Evolutionary conservation across 2,113 vertebrate genomes (phyloP).

Genomic region (Vulpes vulpes): DNA sequence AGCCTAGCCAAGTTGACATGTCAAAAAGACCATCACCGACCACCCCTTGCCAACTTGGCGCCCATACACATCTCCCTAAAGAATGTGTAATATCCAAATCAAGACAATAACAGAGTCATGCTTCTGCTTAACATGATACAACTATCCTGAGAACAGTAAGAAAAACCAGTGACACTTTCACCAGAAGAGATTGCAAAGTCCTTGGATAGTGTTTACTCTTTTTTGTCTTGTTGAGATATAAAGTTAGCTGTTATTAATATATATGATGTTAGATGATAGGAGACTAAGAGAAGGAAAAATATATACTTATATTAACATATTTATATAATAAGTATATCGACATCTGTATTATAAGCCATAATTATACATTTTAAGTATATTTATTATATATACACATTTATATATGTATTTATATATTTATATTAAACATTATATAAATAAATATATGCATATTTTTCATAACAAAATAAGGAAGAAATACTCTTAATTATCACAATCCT

Average conservation of each 20-base stretch:
- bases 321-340: background rate
- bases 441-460: background rate
- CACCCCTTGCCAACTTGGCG: background rate
- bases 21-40: background rate
- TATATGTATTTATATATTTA: background rate
- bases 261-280: background rate
- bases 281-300: background rate
- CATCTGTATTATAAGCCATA: background rate
- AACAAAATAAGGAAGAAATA: slow-evolving; percentile 40
- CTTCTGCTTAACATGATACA: background rate
- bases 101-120: background rate
- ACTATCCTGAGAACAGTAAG: background rate
- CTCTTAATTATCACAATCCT: background rate
- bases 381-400: background rate
- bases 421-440: background rate
- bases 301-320: background rate
- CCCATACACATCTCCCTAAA: background rate
- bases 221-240: background rate
- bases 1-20: background rate
- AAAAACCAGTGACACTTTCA: background rate
- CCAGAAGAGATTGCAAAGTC: background rate
- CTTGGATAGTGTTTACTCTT: background rate
- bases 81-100: background rate
- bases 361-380: background rate
- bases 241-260: background rate